Base-by-base conservation (phyloP, 2,888 invertebrate species). In the Buathra laborator region DNA sequence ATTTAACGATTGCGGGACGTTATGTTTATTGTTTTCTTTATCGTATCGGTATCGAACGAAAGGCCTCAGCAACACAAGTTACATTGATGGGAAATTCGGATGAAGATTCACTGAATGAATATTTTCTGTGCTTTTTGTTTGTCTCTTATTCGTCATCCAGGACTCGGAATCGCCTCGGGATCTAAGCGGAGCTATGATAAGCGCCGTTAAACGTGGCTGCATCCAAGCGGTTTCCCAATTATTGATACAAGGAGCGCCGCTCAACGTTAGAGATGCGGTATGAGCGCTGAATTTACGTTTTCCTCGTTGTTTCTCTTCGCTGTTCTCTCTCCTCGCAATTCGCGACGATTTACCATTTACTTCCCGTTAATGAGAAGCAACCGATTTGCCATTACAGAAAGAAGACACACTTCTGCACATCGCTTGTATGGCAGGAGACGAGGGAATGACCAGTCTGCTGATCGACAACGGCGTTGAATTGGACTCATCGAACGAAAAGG, bases 341-440 rank as follows among this genome's bases (percentile, higher is more conserved):
- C 46, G 75, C 19, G 53, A 66, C 44, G 19, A 81, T 62, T 16
- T 9, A 37, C 37, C 1, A 37, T 46, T 48, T 12, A 24, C 14
- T 24, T 59, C 5, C 59, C 59, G 9, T 24, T 56, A 16, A 56
- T 29, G 62, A 37, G 37, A 37, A 37, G 37, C 6, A 7, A 37
- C 0, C 7, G 7, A 37, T 37, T 37, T 37, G 82, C 32, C 84
- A 86, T 90, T 94, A 62, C 90, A 96, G 96, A 95, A 95, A 89
- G 95, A 95, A 62, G 96, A 96, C 89, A 95, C 95, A 44, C 94
- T 96, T 19, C 92, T 96, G 64, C 96, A 96, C 90, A 94, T 96
- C 79, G 96, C 96, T 24, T 95, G 95, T 70, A 92, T 92, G 83
- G 80, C 89, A 46, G 94, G 93, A 19, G 91, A 93, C 66, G 93